Evolutionary conservation across 2,888 invertebrate species (phyloP).

Genomic region (Lepidochrysops patricia): DNA sequence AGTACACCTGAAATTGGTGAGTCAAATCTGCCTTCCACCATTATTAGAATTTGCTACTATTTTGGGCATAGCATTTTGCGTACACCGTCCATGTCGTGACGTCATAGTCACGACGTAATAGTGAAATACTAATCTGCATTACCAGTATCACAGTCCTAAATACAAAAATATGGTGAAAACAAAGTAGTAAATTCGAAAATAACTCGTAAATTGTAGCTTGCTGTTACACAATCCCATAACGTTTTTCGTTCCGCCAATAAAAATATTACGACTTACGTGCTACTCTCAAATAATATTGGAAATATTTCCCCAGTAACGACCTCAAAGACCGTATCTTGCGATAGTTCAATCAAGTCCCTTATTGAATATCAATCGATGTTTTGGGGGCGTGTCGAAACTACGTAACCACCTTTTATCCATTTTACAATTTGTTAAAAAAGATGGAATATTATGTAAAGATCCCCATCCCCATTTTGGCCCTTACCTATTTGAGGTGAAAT

Average conservation of each 20-base stretch:
- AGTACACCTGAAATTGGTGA: too few species aligned
- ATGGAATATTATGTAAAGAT: too few species aligned
- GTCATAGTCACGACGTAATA: too few species aligned
- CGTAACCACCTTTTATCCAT: too few species aligned
- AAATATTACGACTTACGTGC: conserved; percentile 4
- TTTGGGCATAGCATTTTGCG: too few species aligned
- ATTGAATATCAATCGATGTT: not conserved
- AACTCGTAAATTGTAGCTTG: not conserved
- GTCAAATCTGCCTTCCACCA: too few species aligned
- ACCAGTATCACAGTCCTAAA: not conserved
- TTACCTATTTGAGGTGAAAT: too few species aligned
- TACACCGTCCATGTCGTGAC: too few species aligned
- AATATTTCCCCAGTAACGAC: not conserved
- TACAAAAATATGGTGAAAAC: not conserved
- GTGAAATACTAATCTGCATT: not conserved
- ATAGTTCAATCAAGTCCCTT: not conserved
- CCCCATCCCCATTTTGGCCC: too few species aligned
- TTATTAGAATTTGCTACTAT: too few species aligned
- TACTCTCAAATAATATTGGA: not conserved
- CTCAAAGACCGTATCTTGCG: not conserved
- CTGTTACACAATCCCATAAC: not conserved
- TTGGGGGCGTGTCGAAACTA: too few species aligned
- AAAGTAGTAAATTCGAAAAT: not conserved
- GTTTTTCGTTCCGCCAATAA: not conserved
- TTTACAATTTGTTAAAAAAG: too few species aligned